Evolutionary conservation across 1,140 invertebrate species (phyloP), one percentile per base, ranked within the genome.

Genomic region (Stegodyphus mimosarum): DNA sequence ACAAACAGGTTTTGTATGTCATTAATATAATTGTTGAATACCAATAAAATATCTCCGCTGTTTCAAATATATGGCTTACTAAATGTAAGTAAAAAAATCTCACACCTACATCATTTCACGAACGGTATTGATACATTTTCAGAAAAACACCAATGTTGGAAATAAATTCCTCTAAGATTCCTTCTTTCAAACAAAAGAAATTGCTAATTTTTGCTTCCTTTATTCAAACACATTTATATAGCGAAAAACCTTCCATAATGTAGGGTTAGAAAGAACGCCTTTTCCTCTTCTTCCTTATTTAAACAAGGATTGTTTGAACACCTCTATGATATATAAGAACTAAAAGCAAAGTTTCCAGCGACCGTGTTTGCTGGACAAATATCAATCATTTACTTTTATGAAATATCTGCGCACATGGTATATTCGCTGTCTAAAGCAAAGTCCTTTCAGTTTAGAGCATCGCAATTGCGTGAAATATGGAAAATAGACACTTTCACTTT

Each of bases 401-500:
- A 33, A 74, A 74, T 52, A 74, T 74, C 53, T 74, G 52, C 52
- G 53, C 53, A 74, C 72, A 60, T 74, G 15, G 70, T 17, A 6
- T 51, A 17, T 17, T 9, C n/a, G 6, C 49, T 51, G 15, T 53
- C 18, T 74, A 11, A 60, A 10, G 1, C 5, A 13, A 11, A 74
- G 55, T 53, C 6, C 33, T 50, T 50, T 18, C n/a, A 74, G 52
- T 55, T 55, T 74, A 15, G 49, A 33, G n/a, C 72, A 33, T 15
- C 9, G 72, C n/a, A 53, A 74, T 74, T 55, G n/a, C 52, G 52
- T 74, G 52, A 74, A 74, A 74, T 74, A 33, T 74, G 18, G 52
- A 33, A 55, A 74, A 74, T 48, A 74, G 52, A 55, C 33, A 48
- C 18, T 9, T 51, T 72, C 52, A 51, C 52, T 51, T 72, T 17